phyloP scores from a whole-genome alignment of 2,797 vertebrate genomes.

The Alcedo atthis region DNA sequence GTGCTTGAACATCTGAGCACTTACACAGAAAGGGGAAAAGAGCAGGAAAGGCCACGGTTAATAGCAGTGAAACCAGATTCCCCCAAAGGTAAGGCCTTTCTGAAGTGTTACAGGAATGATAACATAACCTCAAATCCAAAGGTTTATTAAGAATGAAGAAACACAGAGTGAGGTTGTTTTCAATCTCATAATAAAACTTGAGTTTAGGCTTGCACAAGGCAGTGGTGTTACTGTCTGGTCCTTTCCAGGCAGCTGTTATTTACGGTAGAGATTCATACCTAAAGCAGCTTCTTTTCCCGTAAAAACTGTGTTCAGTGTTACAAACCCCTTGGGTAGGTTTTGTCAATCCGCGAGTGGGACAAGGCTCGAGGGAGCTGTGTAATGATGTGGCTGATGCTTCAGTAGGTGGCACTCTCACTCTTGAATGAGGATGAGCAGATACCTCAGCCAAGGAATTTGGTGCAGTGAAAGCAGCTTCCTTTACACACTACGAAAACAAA shows the following conservation, averaged over 20 bases:
- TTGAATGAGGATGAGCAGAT: slow-evolving; percentile 11
- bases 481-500: neutral
- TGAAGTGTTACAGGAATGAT: neutral
- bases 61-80: neutral
- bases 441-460: neutral
- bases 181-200: neutral
- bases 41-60: neutral
- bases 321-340: neutral
- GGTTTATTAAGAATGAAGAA: neutral
- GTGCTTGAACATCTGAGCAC: neutral
- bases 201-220: neutral
- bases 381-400: neutral
- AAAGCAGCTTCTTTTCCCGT: neutral
- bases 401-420: slow-evolving; percentile 67
- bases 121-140: neutral
- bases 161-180: neutral
- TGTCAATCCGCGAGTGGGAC: neutral
- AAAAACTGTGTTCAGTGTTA: neutral
- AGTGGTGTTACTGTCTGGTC: neutral
- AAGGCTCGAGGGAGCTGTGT: neutral
- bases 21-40: neutral
- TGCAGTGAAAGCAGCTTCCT: neutral
- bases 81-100: neutral
- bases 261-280: neutral
- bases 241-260: neutral